A percentile compares a stretch with the other conserved stretches of the same genome.
Evolutionary conservation across 2,888 invertebrate genomes (phyloP).

Genomic region (Dioctria rufipes): DNA sequence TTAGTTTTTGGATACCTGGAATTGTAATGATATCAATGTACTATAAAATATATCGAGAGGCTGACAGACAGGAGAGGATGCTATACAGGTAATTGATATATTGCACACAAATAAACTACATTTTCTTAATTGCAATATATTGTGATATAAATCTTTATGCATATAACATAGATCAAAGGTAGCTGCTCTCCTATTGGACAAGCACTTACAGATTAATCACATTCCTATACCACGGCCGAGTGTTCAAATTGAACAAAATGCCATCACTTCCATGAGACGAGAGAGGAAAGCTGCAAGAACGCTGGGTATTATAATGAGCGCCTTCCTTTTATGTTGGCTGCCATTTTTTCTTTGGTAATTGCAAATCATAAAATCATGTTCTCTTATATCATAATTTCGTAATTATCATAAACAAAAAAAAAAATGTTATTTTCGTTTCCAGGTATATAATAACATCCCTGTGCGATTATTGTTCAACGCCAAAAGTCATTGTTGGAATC

Average conservation of each 20-base stretch:
- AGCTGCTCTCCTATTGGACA: constrained; percentile 87
- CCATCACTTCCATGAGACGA: constrained; percentile 89
- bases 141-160: constrained; percentile 62
- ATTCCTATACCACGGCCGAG: constrained; percentile 82
- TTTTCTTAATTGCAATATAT: constrained; percentile 4
- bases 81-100: constrained; percentile 79
- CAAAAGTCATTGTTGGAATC: constrained; percentile 87
- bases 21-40: constrained; percentile 95
- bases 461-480: constrained; percentile 85
- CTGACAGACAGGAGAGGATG: constrained; percentile 87
- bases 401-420: not conserved
- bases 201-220: constrained; percentile 91
- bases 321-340: constrained; percentile 94
- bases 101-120: not conserved
- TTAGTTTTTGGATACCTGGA: constrained; percentile 95
- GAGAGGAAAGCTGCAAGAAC: constrained; percentile 94
- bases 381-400: constrained; percentile 28
- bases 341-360: constrained; percentile 93
- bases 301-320: constrained; percentile 96
- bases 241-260: constrained; percentile 81
- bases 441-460: constrained; percentile 90
- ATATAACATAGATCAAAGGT: constrained; percentile 82
- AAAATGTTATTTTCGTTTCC: constrained; percentile 67
- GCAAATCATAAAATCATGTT: constrained; percentile 61
- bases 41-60: constrained; percentile 89